phyloP scores from a whole-genome alignment of 2,797 vertebrate genomes.

The Neoniphon sammara region DNA sequence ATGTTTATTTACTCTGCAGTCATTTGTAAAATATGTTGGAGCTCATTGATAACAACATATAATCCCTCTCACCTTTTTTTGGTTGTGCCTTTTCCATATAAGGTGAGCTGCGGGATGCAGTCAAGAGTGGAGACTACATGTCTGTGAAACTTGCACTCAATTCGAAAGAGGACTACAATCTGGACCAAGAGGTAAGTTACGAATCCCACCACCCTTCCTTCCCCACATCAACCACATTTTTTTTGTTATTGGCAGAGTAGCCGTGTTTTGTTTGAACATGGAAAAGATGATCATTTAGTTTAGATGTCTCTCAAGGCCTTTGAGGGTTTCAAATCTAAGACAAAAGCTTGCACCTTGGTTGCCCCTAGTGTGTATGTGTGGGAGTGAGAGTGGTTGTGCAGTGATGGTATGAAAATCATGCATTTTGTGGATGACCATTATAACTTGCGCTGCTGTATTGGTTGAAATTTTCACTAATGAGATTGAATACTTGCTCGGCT shows the following conservation, averaged over 20 bases:
- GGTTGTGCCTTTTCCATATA: not conserved
- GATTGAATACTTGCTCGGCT: not conserved
- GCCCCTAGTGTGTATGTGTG: constrained; percentile 56
- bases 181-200: constrained; percentile 93
- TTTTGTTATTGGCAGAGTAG: not conserved
- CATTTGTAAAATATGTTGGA: too few species aligned
- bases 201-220: not conserved
- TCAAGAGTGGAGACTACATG: constrained; percentile 96
- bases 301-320: not conserved
- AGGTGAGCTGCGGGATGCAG: constrained; percentile 93
- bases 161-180: constrained; percentile 94
- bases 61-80: not conserved
- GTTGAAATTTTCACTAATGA: not conserved
- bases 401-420: not conserved
- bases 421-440: not conserved
- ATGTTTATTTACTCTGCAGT: too few species aligned
- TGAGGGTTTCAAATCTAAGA: constrained; percentile 1
- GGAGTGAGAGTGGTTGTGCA: constrained; percentile 26
- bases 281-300: not conserved
- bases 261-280: not conserved
- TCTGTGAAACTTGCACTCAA: constrained; percentile 94
- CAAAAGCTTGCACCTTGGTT: constrained; percentile 76
- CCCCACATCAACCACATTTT: not conserved
- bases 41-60: too few species aligned
- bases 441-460: not conserved